Conservation (phyloP, 2,888 invertebrate species). For the Ophion slaviceki region DNA sequence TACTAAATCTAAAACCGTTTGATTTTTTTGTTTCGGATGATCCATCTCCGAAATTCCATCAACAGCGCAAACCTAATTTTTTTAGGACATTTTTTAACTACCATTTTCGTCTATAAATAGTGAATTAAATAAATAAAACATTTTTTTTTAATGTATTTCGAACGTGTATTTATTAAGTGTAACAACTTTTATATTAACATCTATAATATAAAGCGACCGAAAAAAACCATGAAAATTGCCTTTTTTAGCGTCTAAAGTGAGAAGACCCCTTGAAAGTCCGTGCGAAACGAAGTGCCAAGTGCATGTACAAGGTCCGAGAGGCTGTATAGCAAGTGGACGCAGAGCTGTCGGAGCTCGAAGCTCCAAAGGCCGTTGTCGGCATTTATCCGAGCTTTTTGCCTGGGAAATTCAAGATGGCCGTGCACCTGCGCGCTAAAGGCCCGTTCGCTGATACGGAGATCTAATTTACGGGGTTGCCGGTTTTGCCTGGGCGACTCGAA, state of each 20-base stretch:
- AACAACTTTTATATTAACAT: too few species aligned
- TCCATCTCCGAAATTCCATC: too few species aligned
- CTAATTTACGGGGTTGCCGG: slow-evolving; percentile 66
- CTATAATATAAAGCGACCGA: too few species aligned
- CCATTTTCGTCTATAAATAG: too few species aligned
- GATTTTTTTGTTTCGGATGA: too few species aligned
- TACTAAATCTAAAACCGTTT: too few species aligned
- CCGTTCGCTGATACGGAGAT: slow-evolving; percentile 46
- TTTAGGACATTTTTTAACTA: too few species aligned
- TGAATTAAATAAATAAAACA: too few species aligned
- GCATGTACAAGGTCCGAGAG: slow-evolving; percentile 6
- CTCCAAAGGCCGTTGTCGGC: slow-evolving; percentile 26
- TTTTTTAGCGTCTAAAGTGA: not conserved
- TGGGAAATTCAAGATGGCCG: slow-evolving; percentile 75
- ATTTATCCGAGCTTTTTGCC: slow-evolving; percentile 60
- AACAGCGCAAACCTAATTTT: too few species aligned
- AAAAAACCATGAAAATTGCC: too few species aligned
- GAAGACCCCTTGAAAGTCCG: not conserved
- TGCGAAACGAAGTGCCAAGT: not conserved
- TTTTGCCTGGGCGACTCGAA: slow-evolving; percentile 59
- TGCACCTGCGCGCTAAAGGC: slow-evolving; percentile 67
- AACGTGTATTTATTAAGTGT: too few species aligned
- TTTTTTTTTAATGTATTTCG: too few species aligned
- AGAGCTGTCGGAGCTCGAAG: slow-evolving; percentile 16
- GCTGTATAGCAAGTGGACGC: not conserved